Evolutionary conservation across 2,113 vertebrate genomes (phyloP).

Genomic region (Cygnus atratus): DNA sequence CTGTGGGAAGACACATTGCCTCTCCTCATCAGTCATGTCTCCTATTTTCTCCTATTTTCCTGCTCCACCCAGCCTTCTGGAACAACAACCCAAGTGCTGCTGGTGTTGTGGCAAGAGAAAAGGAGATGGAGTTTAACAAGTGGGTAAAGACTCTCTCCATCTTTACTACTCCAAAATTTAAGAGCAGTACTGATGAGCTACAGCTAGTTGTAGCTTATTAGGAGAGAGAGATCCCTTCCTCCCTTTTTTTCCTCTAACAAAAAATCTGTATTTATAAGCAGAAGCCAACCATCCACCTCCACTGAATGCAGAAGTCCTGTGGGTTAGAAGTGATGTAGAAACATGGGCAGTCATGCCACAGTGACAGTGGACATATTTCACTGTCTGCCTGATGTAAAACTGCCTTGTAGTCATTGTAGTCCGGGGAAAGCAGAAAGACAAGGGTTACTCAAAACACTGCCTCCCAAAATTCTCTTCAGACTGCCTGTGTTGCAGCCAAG

Average conservation of each 20-base stretch:
- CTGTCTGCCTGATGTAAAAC: not conserved
- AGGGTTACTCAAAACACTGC: not conserved
- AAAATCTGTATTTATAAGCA: not conserved
- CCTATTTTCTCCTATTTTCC: not conserved
- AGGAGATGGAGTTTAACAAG: not conserved
- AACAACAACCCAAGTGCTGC: not conserved
- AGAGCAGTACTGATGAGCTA: not conserved
- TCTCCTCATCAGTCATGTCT: not conserved
- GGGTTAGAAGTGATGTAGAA: not conserved
- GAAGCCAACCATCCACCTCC: not conserved
- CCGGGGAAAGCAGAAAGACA: not conserved
- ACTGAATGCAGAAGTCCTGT: not conserved
- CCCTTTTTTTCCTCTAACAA: not conserved
- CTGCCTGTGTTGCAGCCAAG: not conserved
- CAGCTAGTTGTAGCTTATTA: not conserved
- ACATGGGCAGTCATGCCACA: not conserved
- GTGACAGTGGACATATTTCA: not conserved
- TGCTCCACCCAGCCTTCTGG: not conserved
- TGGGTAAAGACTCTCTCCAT: not conserved
- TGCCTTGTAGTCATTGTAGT: not conserved
- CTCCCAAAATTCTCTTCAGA: not conserved
- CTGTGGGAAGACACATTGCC: not conserved
- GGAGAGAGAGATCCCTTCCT: not conserved
- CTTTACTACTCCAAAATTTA: not conserved
- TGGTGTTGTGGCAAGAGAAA: not conserved